These are phyloP conservation scores for Hypotaenidia philippensis DNA, from an alignment of 2,797 vertebrate species.

Conservation along the genomic window DNA sequence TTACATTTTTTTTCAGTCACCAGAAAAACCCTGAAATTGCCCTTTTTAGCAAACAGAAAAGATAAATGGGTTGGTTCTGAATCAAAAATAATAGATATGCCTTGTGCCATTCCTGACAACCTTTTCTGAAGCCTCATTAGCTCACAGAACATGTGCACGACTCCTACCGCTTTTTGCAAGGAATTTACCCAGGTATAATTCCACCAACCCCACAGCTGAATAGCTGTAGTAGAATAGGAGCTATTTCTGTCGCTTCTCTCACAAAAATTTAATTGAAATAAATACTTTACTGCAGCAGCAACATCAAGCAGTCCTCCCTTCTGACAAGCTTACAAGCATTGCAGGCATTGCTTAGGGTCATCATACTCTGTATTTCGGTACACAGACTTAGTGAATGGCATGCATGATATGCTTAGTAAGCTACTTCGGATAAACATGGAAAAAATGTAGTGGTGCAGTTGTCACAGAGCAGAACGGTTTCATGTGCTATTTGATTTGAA, in stretches of 20 bases:
- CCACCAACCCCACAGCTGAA: background rate
- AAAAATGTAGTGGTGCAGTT: constrained; percentile 71
- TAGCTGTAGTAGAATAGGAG: constrained; percentile 1
- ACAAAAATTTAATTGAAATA: background rate
- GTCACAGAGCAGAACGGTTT: constrained; percentile 76
- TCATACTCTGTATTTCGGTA: constrained; percentile 63
- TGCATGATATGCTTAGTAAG: constrained; percentile 66
- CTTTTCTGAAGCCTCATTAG: constrained; percentile 49
- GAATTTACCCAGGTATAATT: constrained; percentile 30
- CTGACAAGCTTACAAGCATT: constrained; percentile 2
- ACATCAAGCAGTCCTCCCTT: background rate
- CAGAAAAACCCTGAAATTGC: constrained; percentile 44
- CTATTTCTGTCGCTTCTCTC: constrained; percentile 26
- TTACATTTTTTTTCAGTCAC: constrained; percentile 20
- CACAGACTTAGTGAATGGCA: constrained; percentile 65
- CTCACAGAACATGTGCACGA: background rate
- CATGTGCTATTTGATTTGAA: constrained; percentile 68
- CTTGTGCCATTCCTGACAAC: constrained; percentile 20
- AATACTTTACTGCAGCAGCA: background rate
- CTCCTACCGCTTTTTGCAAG: constrained; percentile 7
- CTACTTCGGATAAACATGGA: constrained; percentile 78
- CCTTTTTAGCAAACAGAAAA: constrained; percentile 52
- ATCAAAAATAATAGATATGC: constrained; percentile 12
- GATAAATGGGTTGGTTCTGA: constrained; percentile 31
- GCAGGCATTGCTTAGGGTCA: constrained; percentile 37